These are phyloP conservation scores for Amphiura filiformis DNA, from an alignment of 35 echinoderm and acorn worm genomes.

Conservation along the genomic window DNA sequence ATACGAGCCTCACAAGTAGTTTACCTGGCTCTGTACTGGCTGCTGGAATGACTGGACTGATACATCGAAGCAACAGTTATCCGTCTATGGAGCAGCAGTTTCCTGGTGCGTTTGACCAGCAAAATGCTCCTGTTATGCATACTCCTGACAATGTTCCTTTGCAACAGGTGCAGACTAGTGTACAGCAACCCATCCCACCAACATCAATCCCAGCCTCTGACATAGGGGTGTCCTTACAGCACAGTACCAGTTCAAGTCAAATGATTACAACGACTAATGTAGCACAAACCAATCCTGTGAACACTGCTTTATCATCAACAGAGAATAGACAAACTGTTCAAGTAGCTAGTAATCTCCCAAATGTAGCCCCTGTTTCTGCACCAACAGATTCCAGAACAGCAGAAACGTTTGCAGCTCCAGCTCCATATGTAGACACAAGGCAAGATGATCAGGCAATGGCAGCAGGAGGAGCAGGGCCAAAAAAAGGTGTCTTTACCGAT, in stretches of 20 bases:
- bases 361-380: neutral
- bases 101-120: neutral
- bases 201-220: neutral
- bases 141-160: neutral
- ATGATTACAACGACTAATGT: neutral
- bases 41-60: neutral
- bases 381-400: neutral
- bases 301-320: neutral
- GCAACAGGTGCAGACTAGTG: neutral
- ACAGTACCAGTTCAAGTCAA: neutral
- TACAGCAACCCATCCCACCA: neutral
- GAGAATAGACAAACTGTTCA: neutral
- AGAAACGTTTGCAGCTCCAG: neutral
- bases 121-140: neutral
- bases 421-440: neutral
- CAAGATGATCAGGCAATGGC: neutral
- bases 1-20: neutral
- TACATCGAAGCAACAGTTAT: constrained; percentile 11
- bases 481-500: constrained; percentile 28
- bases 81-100: neutral
- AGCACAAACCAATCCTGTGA: neutral
- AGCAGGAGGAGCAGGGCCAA: neutral
- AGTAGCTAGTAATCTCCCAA: neutral
- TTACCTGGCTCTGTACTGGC: neutral
- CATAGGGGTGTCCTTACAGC: neutral